Evolutionary conservation across 2,888 invertebrate species (phyloP).

Genomic region (Patella pellucida): DNA sequence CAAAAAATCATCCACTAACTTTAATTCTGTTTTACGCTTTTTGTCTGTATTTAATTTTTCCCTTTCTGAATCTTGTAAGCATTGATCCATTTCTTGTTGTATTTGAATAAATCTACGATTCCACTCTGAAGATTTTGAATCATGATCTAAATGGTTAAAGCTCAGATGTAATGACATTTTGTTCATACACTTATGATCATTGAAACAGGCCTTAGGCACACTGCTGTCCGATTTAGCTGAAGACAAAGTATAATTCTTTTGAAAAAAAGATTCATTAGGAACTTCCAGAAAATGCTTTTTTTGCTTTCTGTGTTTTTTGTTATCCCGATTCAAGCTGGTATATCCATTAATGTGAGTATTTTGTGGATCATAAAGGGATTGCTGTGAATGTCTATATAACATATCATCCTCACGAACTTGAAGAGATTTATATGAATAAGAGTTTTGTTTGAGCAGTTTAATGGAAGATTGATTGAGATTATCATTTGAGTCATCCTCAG

Average conservation of each 20-base stretch:
- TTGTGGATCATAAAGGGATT: no score
- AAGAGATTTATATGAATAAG: no score
- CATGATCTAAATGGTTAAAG: conserved; percentile 33
- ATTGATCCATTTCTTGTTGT: conserved; percentile 61
- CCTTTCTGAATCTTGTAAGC: conserved; percentile 36
- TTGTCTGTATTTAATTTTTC: not conserved
- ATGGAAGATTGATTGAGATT: no score
- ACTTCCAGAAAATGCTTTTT: not conserved
- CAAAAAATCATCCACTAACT: conserved; percentile 13
- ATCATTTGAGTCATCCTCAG: no score
- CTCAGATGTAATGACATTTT: conserved; percentile 25
- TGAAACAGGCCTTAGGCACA: conserved; percentile 15
- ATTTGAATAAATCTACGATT: conserved; percentile 58
- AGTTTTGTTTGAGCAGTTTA: no score
- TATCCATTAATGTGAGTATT: no score
- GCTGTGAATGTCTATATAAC: no score
- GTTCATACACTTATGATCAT: conserved; percentile 25
- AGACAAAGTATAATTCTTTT: not conserved
- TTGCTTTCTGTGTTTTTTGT: not conserved
- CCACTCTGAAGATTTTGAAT: conserved; percentile 56
- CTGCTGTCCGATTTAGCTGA: conserved; percentile 11
- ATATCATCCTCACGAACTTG: no score
- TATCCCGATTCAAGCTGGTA: not conserved
- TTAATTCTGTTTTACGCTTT: conserved; percentile 13
- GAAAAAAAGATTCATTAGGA: not conserved